A percentile compares a stretch with the other conserved stretches of the same genome.
phyloP scores from a whole-genome alignment of 2,888 invertebrate genomes.

The Frankliniella fusca region DNA sequence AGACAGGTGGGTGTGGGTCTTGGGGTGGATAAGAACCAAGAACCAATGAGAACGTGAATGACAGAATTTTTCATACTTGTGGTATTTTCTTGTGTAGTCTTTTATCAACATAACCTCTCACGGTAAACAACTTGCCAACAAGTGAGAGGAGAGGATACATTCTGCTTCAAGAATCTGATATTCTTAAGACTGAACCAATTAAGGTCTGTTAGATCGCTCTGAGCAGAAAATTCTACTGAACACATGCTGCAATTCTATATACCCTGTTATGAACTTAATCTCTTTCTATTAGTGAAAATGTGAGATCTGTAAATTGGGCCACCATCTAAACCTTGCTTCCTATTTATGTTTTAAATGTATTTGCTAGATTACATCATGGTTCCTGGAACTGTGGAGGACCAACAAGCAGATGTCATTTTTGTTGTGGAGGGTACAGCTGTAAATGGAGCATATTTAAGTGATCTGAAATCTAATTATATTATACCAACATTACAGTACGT shows the following conservation, averaged over 20 bases:
- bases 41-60: not conserved
- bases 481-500: conserved; percentile 87
- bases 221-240: not conserved
- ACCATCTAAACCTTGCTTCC: not conserved
- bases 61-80: not conserved
- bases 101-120: not conserved
- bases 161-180: not conserved
- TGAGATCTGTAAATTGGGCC: not conserved
- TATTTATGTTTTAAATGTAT: not conserved
- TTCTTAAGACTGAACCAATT: not conserved
- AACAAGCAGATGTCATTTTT: conserved; percentile 80
- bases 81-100: not conserved
- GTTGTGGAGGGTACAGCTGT: conserved; percentile 87
- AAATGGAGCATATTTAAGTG: conserved; percentile 86
- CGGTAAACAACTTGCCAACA: conserved; percentile 10
- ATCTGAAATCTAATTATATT: conserved; percentile 83
- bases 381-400: conserved; percentile 50
- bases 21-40: not conserved
- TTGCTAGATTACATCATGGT: conserved; percentile 46
- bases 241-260: not conserved
- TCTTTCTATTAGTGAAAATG: not conserved
- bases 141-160: not conserved
- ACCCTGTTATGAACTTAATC: not conserved
- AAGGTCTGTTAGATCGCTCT: not conserved
- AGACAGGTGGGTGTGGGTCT: too few relatives aligned